phyloP scores from a whole-genome alignment of 2,797 vertebrate genomes.

The Limnodromus scolopaceus region DNA sequence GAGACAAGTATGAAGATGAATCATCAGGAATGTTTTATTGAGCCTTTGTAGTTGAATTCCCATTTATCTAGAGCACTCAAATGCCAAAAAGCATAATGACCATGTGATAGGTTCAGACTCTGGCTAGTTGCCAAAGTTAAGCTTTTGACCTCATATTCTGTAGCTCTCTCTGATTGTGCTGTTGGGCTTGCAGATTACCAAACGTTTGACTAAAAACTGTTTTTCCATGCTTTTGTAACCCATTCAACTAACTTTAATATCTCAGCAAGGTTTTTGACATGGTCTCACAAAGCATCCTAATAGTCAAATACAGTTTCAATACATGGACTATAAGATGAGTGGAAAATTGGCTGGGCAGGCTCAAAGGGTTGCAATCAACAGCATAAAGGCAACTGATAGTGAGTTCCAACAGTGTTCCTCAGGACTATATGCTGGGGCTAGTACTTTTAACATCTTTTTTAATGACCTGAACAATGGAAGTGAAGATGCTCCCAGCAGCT shows the following conservation, averaged over 20 bases:
- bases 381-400: neutral
- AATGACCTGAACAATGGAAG: neutral
- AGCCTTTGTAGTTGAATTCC: constrained; percentile 12
- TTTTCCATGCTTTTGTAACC: neutral
- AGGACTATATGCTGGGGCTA: neutral
- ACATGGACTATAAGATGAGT: neutral
- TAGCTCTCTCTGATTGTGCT: neutral
- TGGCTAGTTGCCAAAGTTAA: neutral
- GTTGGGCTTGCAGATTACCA: neutral
- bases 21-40: constrained; percentile 10
- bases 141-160: neutral
- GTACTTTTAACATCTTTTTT: neutral
- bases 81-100: constrained; percentile 4
- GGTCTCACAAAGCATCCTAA: neutral
- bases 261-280: neutral
- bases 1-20: constrained; percentile 30
- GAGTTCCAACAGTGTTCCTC: neutral
- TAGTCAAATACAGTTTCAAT: neutral
- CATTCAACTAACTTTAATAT: neutral
- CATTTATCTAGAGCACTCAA: neutral
- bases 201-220: neutral
- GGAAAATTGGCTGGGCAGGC: neutral
- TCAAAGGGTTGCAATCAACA: neutral
- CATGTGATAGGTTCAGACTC: neutral
- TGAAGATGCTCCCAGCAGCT: neutral